These are phyloP conservation scores for Antheraea assamensis DNA, from an alignment of 2,888 invertebrate genomes.

Conservation along the genomic window DNA sequence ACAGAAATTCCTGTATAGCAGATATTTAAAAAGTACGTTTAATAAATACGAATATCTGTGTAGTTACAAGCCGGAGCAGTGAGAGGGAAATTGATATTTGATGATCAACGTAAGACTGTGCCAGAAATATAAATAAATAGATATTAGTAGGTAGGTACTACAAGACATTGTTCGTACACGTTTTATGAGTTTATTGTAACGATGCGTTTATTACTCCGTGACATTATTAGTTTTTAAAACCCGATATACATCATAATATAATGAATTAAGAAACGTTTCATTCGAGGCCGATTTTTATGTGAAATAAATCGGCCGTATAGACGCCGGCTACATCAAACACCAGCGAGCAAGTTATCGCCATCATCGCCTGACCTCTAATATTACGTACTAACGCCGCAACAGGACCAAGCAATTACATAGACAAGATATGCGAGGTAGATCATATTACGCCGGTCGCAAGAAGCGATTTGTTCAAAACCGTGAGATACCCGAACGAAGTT, in stretches of 20 bases:
- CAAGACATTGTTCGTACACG: not conserved
- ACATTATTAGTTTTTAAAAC: slow-evolving; percentile 74
- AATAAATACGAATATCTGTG: too few relatives aligned
- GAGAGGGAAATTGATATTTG: too few relatives aligned
- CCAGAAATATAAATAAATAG: not conserved
- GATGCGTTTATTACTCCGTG: slow-evolving; percentile 45
- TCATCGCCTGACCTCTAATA: slow-evolving; percentile 39
- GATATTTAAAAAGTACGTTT: too few relatives aligned
- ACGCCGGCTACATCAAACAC: slow-evolving; percentile 68
- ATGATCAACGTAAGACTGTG: too few relatives aligned
- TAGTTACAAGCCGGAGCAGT: too few relatives aligned
- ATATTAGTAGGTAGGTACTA: not conserved
- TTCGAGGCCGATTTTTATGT: slow-evolving; percentile 65
- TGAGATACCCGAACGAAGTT: slow-evolving; percentile 58
- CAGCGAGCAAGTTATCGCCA: slow-evolving; percentile 23
- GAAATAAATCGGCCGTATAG: slow-evolving; percentile 67
- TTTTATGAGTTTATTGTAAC: not conserved
- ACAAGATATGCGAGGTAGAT: slow-evolving; percentile 42
- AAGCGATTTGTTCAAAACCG: slow-evolving; percentile 53
- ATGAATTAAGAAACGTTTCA: slow-evolving; percentile 69
- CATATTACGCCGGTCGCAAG: slow-evolving; percentile 40
- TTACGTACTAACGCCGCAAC: slow-evolving; percentile 28
- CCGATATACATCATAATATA: slow-evolving; percentile 78
- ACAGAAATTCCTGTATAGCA: too few relatives aligned
- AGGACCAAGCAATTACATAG: slow-evolving; percentile 29